phyloP scores from a whole-genome alignment of 2,888 invertebrate genomes.

The Drosophila mayaguana region DNA sequence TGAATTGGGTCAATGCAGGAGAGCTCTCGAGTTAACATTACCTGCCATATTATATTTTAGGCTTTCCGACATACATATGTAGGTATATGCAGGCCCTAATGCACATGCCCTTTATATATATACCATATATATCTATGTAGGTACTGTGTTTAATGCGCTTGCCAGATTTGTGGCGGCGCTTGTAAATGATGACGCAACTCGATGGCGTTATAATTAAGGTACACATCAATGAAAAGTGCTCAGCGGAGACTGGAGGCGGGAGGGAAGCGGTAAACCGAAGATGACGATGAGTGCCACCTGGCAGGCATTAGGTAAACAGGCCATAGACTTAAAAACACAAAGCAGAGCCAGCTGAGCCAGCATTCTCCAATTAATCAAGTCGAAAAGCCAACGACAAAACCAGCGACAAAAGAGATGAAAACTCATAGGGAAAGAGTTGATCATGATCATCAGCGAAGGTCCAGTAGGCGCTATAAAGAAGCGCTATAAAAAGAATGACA shows the following conservation, averaged over 20 bases:
- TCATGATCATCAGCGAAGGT: conserved; percentile 26
- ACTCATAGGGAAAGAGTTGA: conserved; percentile 37
- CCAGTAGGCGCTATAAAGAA: conserved; percentile 47
- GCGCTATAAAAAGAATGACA: conserved; percentile 37
- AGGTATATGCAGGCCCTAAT: neutral
- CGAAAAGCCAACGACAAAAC: conserved; percentile 57
- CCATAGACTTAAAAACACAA: conserved; percentile 26
- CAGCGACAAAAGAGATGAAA: conserved; percentile 59
- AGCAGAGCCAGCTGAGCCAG: conserved; percentile 13
- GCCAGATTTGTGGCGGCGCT: conserved; percentile 47
- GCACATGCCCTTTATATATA: conserved; percentile 3
- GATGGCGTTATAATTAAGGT: conserved; percentile 76
- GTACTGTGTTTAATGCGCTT: conserved; percentile 35
- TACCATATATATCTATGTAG: neutral
- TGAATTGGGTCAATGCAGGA: neutral
- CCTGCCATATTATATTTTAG: neutral
- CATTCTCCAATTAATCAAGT: conserved; percentile 68
- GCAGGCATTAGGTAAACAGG: conserved; percentile 55
- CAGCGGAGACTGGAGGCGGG: neutral
- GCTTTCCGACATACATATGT: neutral
- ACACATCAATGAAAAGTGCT: conserved; percentile 49
- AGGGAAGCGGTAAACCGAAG: conserved; percentile 9
- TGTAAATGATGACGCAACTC: conserved; percentile 68
- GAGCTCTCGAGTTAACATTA: neutral
- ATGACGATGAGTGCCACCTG: conserved; percentile 59